phyloP scores from a whole-genome alignment of 2,888 invertebrate genomes.

The Drosophila anomalipes region DNA sequence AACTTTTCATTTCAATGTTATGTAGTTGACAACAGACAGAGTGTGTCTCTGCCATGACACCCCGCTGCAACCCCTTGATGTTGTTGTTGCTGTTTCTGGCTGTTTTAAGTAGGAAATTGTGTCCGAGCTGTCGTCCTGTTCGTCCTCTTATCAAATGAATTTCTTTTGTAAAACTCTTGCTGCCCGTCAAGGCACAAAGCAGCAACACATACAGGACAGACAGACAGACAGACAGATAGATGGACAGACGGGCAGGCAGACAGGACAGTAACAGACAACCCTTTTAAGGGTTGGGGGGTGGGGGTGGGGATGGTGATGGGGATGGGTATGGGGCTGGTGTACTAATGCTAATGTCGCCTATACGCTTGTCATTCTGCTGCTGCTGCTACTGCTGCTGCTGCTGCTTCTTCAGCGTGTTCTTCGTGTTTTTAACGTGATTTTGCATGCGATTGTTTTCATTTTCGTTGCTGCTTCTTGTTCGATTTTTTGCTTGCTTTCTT shows the following conservation, averaged over 20 bases:
- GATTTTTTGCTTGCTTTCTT: constrained; percentile 4
- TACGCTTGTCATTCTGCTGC: constrained; percentile 54
- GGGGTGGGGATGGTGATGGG: not conserved
- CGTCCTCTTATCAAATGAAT: constrained; percentile 70
- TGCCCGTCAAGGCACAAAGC: constrained; percentile 49
- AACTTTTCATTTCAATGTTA: constrained; percentile 71
- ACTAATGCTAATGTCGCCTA: constrained; percentile 68
- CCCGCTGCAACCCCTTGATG: not conserved
- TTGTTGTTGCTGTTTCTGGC: constrained; percentile 40
- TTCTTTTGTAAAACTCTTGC: constrained; percentile 71
- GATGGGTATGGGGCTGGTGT: constrained; percentile 13
- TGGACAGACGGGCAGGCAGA: constrained; percentile 8
- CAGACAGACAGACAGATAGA: constrained; percentile 10
- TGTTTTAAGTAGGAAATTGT: constrained; percentile 81
- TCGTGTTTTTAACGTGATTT: constrained; percentile 62
- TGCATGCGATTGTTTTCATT: constrained; percentile 51
- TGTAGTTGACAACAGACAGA: constrained; percentile 79
- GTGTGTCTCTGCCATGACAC: constrained; percentile 20
- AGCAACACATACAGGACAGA: constrained; percentile 37
- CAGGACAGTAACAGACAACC: constrained; percentile 69
- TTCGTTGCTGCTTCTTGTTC: constrained; percentile 11
- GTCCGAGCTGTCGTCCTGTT: constrained; percentile 64
- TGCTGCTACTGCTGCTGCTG: not conserved
- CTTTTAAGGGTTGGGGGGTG: constrained; percentile 52
- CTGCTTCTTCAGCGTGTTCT: constrained; percentile 17